These are phyloP conservation scores for Notothenia rossii DNA, from an alignment of 2,113 vertebrate genomes.

Conservation along the genomic window DNA sequence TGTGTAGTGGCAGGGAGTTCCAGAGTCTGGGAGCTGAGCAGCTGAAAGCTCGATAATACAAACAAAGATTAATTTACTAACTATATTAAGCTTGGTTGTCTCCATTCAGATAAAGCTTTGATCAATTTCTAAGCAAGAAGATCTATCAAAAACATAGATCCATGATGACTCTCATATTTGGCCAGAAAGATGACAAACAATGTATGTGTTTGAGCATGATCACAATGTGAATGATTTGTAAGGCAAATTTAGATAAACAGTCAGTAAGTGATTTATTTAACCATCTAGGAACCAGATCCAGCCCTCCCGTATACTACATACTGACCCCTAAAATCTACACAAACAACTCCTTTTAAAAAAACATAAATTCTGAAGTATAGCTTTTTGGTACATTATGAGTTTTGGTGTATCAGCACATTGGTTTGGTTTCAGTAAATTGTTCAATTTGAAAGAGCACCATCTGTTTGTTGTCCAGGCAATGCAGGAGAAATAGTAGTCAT, in stretches of 20 bases:
- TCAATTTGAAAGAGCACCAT: neutral
- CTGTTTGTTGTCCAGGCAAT: neutral
- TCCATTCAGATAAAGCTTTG: neutral
- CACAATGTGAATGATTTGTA: neutral
- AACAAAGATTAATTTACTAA: neutral
- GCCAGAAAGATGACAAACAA: neutral
- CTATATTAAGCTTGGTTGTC: neutral
- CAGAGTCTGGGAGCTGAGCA: no score
- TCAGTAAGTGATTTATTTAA: neutral
- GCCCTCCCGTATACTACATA: neutral
- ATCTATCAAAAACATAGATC: no score
- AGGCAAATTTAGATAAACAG: neutral
- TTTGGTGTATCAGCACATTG: neutral
- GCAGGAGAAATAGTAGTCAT: slow-evolving; percentile 28
- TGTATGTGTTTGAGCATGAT: neutral
- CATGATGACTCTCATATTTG: neutral
- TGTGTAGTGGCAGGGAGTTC: no score
- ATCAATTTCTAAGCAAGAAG: no score
- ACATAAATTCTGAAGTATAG: neutral
- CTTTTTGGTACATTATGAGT: neutral
- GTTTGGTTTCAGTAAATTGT: slow-evolving; percentile 6
- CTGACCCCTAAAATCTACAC: neutral
- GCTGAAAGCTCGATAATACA: no score
- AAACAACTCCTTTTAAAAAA: slow-evolving; percentile 20
- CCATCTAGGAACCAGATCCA: neutral